Evolutionary conservation across 2,113 vertebrate genomes (phyloP).

Genomic region (Porphyrio hochstetteri): DNA sequence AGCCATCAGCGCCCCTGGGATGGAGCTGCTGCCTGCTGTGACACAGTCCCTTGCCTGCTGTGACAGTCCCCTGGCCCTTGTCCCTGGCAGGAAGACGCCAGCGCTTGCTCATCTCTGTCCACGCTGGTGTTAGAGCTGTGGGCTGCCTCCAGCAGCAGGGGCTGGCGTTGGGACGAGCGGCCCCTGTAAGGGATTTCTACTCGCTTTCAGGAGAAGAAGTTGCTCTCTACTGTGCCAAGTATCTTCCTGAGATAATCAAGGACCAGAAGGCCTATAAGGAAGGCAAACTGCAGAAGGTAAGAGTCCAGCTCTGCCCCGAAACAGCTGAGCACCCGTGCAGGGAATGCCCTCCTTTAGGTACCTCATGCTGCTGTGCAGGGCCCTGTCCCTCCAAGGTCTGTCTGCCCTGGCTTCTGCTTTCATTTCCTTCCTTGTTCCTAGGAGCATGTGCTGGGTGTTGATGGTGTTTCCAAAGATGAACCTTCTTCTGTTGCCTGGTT

Average conservation of each 20-base stretch:
- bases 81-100: background rate
- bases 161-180: background rate
- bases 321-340: no score
- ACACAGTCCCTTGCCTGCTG: background rate
- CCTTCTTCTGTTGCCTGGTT: background rate
- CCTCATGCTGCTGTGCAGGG: background rate
- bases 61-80: no score
- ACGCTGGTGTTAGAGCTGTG: background rate
- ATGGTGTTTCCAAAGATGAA: background rate
- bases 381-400: background rate
- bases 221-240: conserved; percentile 97
- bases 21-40: background rate
- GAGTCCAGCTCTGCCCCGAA: background rate
- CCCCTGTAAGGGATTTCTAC: background rate
- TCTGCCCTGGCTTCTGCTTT: background rate
- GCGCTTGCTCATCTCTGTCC: no score
- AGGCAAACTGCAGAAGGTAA: conserved; percentile 96
- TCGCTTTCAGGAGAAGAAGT: conserved; percentile 92
- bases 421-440: background rate
- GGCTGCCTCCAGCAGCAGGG: background rate
- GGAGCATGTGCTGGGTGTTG: background rate
- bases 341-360: background rate
- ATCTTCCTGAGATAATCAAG: conserved; percentile 95
- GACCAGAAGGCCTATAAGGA: conserved; percentile 96
- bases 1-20: background rate